These are phyloP conservation scores for Machimus atricapillus DNA, from an alignment of 2,888 invertebrate species.

Conservation along the genomic window DNA sequence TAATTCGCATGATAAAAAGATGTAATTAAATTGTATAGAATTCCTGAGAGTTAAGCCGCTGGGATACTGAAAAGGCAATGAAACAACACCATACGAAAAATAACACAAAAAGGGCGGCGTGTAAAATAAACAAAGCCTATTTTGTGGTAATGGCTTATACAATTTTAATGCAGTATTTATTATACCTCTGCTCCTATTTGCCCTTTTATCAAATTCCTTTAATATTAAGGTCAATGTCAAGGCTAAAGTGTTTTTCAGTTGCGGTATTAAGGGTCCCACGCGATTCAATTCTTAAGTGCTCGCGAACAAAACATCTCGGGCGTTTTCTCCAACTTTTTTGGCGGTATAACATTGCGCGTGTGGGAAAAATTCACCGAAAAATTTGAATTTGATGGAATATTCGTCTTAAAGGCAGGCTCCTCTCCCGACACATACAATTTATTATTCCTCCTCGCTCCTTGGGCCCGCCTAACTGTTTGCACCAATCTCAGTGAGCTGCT, in stretches of 20 bases:
- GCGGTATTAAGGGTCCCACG: constrained; percentile 1
- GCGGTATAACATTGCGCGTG: background rate
- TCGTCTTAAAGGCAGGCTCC: background rate
- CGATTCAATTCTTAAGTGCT: constrained; percentile 18
- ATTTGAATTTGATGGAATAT: background rate
- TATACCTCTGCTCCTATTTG: background rate
- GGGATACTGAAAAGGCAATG: background rate
- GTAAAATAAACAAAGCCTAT: background rate
- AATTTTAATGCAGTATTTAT: background rate
- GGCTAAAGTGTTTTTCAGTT: background rate
- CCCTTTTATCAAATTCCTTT: background rate
- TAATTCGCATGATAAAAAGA: background rate
- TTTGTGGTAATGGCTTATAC: constrained; percentile 24
- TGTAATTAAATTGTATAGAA: background rate
- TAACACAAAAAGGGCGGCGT: background rate
- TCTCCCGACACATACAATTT: background rate
- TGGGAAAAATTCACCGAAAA: background rate
- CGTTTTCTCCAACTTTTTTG: background rate
- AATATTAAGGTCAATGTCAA: constrained; percentile 33
- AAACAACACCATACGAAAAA: background rate
- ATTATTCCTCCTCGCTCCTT: background rate
- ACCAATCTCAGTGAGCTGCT: background rate
- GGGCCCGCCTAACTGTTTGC: background rate
- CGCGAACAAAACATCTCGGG: background rate
- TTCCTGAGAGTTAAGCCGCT: background rate